Percentiles rank a stretch among this genome's conserved stretches.
Evolutionary conservation across 2,113 vertebrate species (phyloP).

Genomic region (Chamaetylas fuelleborni): DNA sequence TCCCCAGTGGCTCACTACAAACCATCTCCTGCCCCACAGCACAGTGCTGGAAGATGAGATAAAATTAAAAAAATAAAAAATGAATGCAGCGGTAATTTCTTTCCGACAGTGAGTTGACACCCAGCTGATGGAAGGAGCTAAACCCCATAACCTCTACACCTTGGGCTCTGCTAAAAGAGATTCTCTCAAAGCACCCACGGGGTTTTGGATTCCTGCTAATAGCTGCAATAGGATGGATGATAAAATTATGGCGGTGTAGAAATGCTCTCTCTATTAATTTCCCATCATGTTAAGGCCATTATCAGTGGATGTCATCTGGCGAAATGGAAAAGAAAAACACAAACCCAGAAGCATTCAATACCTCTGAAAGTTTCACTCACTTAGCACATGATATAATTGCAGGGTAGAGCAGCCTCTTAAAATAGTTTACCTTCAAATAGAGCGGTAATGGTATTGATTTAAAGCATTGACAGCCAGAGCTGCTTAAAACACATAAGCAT

Average conservation of each 20-base stretch:
- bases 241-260: conserved; percentile 70
- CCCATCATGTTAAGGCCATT: conserved; percentile 75
- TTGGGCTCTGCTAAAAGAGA: conserved; percentile 65
- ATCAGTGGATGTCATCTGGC: conserved; percentile 72
- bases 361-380: conserved; percentile 51
- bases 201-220: conserved; percentile 75
- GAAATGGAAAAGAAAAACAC: conserved; percentile 45
- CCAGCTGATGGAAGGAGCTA: conserved; percentile 69
- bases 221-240: conserved; percentile 69
- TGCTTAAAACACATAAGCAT: neutral
- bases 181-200: conserved; percentile 71
- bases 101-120: conserved; percentile 76
- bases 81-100: conserved; percentile 69
- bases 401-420: conserved; percentile 4
- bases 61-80: neutral
- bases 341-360: conserved; percentile 20
- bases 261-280: conserved; percentile 81
- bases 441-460: conserved; percentile 55
- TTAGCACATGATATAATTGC: conserved; percentile 33
- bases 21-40: conserved; percentile 55
- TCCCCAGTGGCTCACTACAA: conserved; percentile 57
- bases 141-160: conserved; percentile 67
- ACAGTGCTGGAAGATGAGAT: conserved; percentile 59
- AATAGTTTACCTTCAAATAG: conserved; percentile 48
- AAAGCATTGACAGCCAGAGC: neutral